Evolutionary conservation across 2,888 invertebrate genomes (phyloP).

Genomic region (Smittia aterrima): DNA sequence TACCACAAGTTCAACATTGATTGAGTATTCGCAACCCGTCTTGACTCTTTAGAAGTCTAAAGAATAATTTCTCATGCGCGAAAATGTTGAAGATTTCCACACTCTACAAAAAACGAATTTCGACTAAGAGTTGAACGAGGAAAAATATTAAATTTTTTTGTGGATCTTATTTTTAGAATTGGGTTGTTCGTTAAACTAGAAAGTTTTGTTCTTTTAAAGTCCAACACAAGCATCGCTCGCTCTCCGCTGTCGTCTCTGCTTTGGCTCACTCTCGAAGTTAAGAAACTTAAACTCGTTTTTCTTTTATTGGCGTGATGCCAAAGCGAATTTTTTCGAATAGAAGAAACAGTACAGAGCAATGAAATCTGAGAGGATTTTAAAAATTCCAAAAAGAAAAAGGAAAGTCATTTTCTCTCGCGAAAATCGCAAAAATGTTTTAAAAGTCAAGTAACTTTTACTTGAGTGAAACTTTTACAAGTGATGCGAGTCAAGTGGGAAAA

Average conservation of each 20-base stretch:
- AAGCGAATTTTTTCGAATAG: not conserved
- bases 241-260: conserved; percentile 20
- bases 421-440: too few species aligned
- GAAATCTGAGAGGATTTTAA: too few species aligned
- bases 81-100: conserved; percentile 33
- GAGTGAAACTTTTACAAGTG: too few species aligned
- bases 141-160: conserved; percentile 27
- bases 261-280: conserved; percentile 22
- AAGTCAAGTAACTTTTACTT: not conserved
- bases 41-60: too few species aligned
- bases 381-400: too few species aligned
- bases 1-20: too few species aligned
- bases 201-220: not conserved
- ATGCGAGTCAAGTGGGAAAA: too few species aligned
- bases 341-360: too few species aligned
- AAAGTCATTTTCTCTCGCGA: too few species aligned
- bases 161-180: conserved; percentile 34
- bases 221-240: not conserved
- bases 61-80: not conserved
- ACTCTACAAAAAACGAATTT: conserved; percentile 36
- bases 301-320: not conserved
- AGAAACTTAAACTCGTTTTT: not conserved
- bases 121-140: conserved; percentile 23
- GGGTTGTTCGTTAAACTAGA: conserved; percentile 8
- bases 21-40: too few species aligned